Percentiles rank a stretch among this genome's conserved stretches.
phyloP scores from a whole-genome alignment of 1,140 invertebrate genomes.

The Sitobion miscanthi region DNA sequence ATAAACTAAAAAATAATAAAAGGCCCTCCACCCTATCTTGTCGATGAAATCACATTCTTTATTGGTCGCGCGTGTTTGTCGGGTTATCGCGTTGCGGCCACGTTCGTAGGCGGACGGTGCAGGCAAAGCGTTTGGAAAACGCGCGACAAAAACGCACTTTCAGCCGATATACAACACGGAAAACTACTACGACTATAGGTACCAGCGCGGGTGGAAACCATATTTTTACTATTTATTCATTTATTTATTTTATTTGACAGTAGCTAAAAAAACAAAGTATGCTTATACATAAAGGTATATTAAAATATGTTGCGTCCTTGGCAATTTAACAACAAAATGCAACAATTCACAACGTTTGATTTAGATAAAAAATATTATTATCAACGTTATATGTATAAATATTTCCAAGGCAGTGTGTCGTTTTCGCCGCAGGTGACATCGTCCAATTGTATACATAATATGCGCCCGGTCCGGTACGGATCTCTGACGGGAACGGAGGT shows the following conservation, averaged over 20 bases:
- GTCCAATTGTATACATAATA: too few relatives aligned
- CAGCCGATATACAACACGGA: neutral
- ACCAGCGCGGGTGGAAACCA: neutral
- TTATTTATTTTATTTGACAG: too few relatives aligned
- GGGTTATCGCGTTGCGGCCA: too few relatives aligned
- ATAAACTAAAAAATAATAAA: neutral
- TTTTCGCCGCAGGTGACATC: neutral
- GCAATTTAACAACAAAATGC: too few relatives aligned
- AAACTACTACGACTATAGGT: too few relatives aligned
- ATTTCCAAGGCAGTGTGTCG: neutral
- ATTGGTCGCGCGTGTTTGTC: neutral
- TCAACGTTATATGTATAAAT: neutral
- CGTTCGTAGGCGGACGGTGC: too few relatives aligned
- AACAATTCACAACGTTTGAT: too few relatives aligned
- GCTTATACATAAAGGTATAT: too few relatives aligned
- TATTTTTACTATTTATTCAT: neutral
- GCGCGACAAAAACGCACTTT: neutral
- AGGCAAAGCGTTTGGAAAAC: neutral
- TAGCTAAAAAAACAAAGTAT: too few relatives aligned
- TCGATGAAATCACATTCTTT: neutral
- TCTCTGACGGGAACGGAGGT: neutral
- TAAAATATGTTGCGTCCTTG: too few relatives aligned
- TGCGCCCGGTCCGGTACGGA: neutral
- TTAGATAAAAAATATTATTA: too few relatives aligned
- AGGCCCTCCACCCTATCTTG: neutral